Evolutionary conservation across 1,140 invertebrate species (phyloP), one percentile per base, ranked within the genome.

Genomic region (Philopotamus ludificatus): DNA sequence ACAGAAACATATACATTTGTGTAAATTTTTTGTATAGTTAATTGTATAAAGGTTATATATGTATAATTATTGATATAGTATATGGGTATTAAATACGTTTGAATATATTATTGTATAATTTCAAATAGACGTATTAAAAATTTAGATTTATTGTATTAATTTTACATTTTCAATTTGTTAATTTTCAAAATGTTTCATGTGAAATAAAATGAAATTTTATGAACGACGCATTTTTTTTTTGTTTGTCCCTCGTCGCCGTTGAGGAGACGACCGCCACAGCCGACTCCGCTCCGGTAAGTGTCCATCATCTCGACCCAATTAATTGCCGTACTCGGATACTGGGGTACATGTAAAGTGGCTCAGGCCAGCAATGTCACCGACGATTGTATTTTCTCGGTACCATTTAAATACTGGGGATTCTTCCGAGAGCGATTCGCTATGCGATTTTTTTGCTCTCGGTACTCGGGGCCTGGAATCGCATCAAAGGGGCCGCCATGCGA

Each of bases 101-200:
- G 57, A 60, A 60, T 60, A 60, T 60, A 60, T 60, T n/a, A 60
- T 60, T 60, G 57, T 60, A 60, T 60, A 60, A 60, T 60, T 60
- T 60, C 57, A 16, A n/a, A n/a, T 60, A 60, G 44, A 45, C 34
- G 18, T 47, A 60, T 26, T 39, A 47, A 60, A 22, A 59, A 42
- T 21, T 34, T 60, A 60, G 57, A 60, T 15, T 60, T 60, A 60
- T 57, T 60, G 57, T 47, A 47, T 60, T 47, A 49, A 47, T 60
- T 60, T 60, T 47, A 44, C 41, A 60, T 60, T 60, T 60, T 18
- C 20, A 60, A 60, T 47, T 47, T 60, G 57, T 60, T 60, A 60
- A 60, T 60, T 60, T 57, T 60, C n/a, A 60, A 60, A 47, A 60
- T 60, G 47, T 60, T 60, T 60, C 57, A 60, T 60, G 57, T 60